Evolutionary conservation across 2,888 invertebrate genomes (phyloP), one percentile per base, ranked within the genome.

Genomic region (Drosophila austrosaltans): DNA sequence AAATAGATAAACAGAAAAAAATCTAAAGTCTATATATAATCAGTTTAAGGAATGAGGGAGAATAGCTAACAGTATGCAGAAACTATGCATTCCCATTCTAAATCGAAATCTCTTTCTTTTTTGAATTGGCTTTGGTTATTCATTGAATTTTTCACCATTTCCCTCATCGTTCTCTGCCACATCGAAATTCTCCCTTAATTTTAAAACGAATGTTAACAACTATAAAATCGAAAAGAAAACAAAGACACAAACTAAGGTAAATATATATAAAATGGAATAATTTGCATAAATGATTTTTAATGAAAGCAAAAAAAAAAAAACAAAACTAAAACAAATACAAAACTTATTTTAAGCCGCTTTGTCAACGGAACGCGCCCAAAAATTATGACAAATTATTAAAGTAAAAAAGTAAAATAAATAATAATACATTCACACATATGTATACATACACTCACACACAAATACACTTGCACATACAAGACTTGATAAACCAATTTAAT

Each of bases 281-380:
- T 40, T 66, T 75, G 72, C 77, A 61, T 36, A 36, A 66, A 53
- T n/a, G 8, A 44, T n/a, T n/a, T 60, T 44, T 36, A 36, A 36
- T 36, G 36, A 36, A 36, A 63, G 12, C 22, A 30, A 12, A 44
- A 28, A 25, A 58, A 53, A 44, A 58, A 7, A 39, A 58, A 56
- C 30, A 28, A 28, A 28, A 28, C 28, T 22, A 48, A 39, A 42
- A 3, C 56, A 40, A 57, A 48, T 16, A 61, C 42, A 76, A 61
- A 67, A 74, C 53, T 59, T 66, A 76, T 72, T 86, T 70, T 70
- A 82, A 83, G 82, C 82, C 82, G 82, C 82, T 77, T 82, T 78
- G 82, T 83, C 82, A 72, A 83, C 76, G 69, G 78, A 83, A 83
- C 78, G 82, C 82, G 82, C 82, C 82, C 82, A 79, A 81, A 74